Percentiles rank a stretch among this genome's conserved stretches.
These are phyloP conservation scores for Tenodera sinensis DNA, from an alignment of 2,888 invertebrate species.

Conservation along the genomic window DNA sequence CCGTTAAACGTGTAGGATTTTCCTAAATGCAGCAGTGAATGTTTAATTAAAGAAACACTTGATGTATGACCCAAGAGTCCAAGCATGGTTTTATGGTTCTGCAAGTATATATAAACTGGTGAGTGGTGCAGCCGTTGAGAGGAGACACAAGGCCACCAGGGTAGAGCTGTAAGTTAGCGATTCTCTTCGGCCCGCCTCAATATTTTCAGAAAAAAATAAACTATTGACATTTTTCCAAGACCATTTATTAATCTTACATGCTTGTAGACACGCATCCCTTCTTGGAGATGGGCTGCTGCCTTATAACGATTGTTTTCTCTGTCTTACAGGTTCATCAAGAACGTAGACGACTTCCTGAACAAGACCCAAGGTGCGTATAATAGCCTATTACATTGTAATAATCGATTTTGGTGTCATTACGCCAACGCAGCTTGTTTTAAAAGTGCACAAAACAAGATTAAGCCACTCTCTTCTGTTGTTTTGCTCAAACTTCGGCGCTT, in stretches of 20 bases:
- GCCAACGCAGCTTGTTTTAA: slow-evolving; percentile 7
- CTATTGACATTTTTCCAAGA: not conserved
- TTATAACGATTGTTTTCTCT: not conserved
- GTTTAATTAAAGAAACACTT: too few species aligned
- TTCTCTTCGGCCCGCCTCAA: not conserved
- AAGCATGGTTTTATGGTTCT: too few species aligned
- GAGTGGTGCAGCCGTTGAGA: too few species aligned
- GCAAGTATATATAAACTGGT: too few species aligned
- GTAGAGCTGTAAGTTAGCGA: too few species aligned
- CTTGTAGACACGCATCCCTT: not conserved
- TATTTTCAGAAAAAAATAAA: not conserved
- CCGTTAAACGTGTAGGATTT: too few species aligned
- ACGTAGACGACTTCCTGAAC: slow-evolving; percentile 14
- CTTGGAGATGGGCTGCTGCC: not conserved
- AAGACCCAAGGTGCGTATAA: not conserved
- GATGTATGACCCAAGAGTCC: too few species aligned
- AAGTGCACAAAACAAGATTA: not conserved
- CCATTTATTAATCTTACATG: not conserved
- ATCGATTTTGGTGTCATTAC: slow-evolving; percentile 6
- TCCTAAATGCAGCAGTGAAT: too few species aligned
- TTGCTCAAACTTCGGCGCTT: not conserved
- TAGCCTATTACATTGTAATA: not conserved
- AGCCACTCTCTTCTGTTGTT: not conserved
- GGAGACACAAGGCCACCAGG: too few species aligned
- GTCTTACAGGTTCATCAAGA: slow-evolving; percentile 10